phyloP scores from a whole-genome alignment of 2,113 vertebrate genomes.

The Lucifuga dentata region DNA sequence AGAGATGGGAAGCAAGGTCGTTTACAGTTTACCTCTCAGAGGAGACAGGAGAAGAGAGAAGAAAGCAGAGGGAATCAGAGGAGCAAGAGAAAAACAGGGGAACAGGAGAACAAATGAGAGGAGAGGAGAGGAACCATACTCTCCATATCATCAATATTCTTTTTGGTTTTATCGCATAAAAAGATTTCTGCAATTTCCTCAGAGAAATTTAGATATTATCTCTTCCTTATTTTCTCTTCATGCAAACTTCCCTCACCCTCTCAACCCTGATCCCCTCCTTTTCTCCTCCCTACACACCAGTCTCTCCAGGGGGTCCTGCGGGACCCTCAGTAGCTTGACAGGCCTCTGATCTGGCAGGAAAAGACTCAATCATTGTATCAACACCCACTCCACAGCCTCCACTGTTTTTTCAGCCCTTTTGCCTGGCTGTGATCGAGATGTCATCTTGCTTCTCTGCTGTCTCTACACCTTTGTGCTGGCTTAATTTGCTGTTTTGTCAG shows the following conservation, averaged over 20 bases:
- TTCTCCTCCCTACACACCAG: constrained; percentile 47
- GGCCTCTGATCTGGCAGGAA: constrained; percentile 74
- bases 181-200: neutral
- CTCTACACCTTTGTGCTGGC: constrained; percentile 17
- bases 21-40: constrained; percentile 71
- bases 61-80: constrained; percentile 42
- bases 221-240: constrained; percentile 14
- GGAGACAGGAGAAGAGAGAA: constrained; percentile 37
- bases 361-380: constrained; percentile 76
- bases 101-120: constrained; percentile 50
- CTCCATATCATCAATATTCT: neutral
- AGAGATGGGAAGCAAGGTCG: constrained; percentile 73
- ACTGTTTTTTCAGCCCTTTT: constrained; percentile 23
- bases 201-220: constrained; percentile 18
- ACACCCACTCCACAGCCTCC: constrained; percentile 63
- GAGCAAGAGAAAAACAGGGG: constrained; percentile 49
- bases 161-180: neutral
- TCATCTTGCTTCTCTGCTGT: constrained; percentile 43
- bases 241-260: constrained; percentile 32
- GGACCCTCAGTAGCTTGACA: constrained; percentile 67
- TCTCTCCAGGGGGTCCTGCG: constrained; percentile 65
- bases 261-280: constrained; percentile 27
- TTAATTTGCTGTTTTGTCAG: constrained; percentile 14
- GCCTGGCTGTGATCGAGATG: constrained; percentile 48
- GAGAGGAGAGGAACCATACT: constrained; percentile 61